Evolutionary conservation across 2,113 vertebrate genomes (phyloP).

Genomic region (Gallinago jamesoni): DNA sequence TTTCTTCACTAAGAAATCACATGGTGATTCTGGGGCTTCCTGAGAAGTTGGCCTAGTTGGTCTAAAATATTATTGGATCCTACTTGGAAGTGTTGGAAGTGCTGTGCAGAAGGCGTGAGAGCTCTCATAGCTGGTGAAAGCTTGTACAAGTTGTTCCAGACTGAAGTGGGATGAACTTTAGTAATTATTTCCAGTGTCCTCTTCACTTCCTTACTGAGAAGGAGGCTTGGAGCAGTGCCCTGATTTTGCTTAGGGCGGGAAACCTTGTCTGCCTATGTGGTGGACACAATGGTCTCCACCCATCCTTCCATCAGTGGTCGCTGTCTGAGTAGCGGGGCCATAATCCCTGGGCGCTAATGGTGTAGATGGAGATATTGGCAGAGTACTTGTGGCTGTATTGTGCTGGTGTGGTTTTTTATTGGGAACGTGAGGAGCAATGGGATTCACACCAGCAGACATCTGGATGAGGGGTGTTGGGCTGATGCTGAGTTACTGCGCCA

Average conservation of each 20-base stretch:
- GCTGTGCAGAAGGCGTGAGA: background rate
- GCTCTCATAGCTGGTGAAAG: background rate
- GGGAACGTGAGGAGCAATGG: background rate
- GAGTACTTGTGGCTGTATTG: background rate
- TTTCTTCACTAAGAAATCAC: background rate
- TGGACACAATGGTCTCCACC: background rate
- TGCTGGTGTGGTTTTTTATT: background rate
- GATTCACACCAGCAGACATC: background rate
- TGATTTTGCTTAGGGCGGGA: background rate
- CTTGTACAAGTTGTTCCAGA: background rate
- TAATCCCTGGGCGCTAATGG: background rate
- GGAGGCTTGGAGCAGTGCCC: background rate
- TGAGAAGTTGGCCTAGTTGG: background rate
- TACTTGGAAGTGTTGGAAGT: background rate
- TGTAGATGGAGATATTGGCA: background rate
- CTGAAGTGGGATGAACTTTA: background rate
- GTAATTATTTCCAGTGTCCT: background rate
- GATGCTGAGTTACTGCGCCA: background rate
- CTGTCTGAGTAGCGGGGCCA: fast-evolving
- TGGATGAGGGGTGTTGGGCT: background rate
- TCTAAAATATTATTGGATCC: background rate
- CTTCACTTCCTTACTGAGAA: background rate
- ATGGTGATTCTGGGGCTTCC: background rate
- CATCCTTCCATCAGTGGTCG: background rate
- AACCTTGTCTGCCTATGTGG: background rate